A percentile compares a stretch with the other conserved stretches of the same genome.
Evolutionary conservation across 2,113 vertebrate genomes (phyloP).

Genomic region (Tyrannus savana): DNA sequence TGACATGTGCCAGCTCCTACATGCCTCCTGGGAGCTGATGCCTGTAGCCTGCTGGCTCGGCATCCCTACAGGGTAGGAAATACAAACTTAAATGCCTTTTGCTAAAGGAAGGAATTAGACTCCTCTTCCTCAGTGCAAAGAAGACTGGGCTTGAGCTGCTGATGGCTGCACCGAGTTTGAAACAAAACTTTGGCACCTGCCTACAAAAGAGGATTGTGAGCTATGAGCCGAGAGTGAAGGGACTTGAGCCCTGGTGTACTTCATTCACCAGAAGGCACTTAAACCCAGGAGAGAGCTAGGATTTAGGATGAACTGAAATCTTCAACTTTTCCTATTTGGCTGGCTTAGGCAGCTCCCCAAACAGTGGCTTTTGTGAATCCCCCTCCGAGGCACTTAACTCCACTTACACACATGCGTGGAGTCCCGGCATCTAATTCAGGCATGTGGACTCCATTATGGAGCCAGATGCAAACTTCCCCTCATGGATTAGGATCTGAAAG

Average conservation of each 20-base stretch:
- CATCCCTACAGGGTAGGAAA: background rate
- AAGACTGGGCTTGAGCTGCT: background rate
- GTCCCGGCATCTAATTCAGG: background rate
- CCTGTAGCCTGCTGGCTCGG: background rate
- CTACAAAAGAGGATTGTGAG: background rate
- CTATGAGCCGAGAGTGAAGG: background rate
- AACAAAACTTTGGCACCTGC: background rate
- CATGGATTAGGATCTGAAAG: slow-evolving; percentile 13
- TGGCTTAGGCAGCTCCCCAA: slow-evolving; percentile 10
- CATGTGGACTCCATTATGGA: slow-evolving; percentile 22
- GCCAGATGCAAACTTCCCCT: slow-evolving; percentile 19
- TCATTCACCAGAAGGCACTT: background rate
- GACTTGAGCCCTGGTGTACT: background rate
- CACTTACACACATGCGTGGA: background rate
- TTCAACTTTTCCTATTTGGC: slow-evolving; percentile 12
- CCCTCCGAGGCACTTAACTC: background rate
- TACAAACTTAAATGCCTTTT: rapidly evolving
- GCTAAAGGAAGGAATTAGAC: background rate
- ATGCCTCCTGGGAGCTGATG: background rate
- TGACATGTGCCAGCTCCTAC: background rate
- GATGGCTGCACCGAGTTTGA: background rate
- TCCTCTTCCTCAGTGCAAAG: background rate
- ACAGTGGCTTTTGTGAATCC: slow-evolving; percentile 28
- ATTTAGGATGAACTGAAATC: background rate
- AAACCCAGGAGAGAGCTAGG: background rate